A percentile compares a stretch with the other conserved stretches of the same genome.
Conservation (phyloP, 2,113 vertebrate genomes). For the Fukomys damarensis region DNA sequence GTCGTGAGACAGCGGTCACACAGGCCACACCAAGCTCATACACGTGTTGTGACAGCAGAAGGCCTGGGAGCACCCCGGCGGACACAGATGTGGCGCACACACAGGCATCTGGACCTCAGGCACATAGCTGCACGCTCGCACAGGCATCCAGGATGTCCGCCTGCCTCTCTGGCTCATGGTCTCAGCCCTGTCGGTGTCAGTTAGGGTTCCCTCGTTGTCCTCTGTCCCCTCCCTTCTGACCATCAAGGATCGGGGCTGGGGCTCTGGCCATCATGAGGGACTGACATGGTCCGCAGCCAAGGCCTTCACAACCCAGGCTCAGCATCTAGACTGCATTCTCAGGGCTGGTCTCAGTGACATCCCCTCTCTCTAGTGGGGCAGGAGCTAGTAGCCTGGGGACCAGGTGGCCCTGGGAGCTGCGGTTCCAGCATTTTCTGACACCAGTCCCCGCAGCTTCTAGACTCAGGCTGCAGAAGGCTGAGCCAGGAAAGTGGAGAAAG, state of each 20-base stretch:
- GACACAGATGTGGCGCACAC: background rate
- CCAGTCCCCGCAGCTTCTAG: background rate
- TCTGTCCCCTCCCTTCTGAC: too few relatives aligned
- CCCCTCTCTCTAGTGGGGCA: background rate
- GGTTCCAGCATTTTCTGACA: background rate
- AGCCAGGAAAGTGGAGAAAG: background rate
- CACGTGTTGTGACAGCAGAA: background rate
- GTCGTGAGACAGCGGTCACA: background rate
- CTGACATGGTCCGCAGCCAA: background rate
- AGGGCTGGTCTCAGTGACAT: background rate
- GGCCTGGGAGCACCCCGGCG: background rate
- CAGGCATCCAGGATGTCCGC: accelerated
- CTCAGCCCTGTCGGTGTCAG: background rate
- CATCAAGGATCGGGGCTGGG: background rate
- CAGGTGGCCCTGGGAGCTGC: accelerated
- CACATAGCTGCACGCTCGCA: background rate
- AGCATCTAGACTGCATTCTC: background rate
- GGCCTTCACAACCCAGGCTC: background rate
- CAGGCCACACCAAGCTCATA: background rate
- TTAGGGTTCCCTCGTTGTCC: background rate
- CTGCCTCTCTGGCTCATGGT: background rate
- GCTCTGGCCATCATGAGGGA: background rate
- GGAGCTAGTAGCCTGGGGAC: too few relatives aligned
- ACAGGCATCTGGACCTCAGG: background rate
- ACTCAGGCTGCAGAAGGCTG: too few relatives aligned